Conservation (phyloP, 2,797 vertebrate species). For the Fratercula arctica region DNA sequence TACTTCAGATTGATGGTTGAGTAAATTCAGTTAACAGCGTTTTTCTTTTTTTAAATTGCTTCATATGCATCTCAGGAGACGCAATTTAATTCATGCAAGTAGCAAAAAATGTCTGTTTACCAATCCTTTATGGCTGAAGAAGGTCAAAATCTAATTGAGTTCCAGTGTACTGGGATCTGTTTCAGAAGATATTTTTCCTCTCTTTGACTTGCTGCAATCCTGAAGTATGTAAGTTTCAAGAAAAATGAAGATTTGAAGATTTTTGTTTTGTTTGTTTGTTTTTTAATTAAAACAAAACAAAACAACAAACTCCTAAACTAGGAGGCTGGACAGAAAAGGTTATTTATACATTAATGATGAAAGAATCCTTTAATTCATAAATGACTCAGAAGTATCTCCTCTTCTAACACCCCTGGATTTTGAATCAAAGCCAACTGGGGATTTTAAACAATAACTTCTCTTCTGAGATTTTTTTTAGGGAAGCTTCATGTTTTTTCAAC, state of each 20-base stretch:
- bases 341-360: slow-evolving; percentile 37
- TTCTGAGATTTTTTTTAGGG: neutral
- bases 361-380: slow-evolving; percentile 47
- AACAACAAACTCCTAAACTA: neutral
- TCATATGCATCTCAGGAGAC: slow-evolving; percentile 59
- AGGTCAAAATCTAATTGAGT: slow-evolving; percentile 68
- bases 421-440: neutral
- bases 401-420: slow-evolving; percentile 18
- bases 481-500: neutral
- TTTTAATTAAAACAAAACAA: neutral
- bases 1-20: slow-evolving; percentile 26
- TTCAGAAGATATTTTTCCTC: neutral
- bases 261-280: neutral
- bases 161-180: neutral
- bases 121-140: slow-evolving; percentile 47
- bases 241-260: neutral
- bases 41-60: slow-evolving; percentile 27
- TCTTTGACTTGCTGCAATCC: neutral
- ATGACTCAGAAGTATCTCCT: neutral
- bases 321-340: slow-evolving; percentile 9
- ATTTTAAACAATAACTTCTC: slow-evolving; percentile 8
- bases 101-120: slow-evolving; percentile 33
- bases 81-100: slow-evolving; percentile 51
- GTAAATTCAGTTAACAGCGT: slow-evolving; percentile 28
- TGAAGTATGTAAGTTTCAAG: neutral